phyloP scores from a whole-genome alignment of 2,113 vertebrate genomes.

The Ardeotis arabs region DNA sequence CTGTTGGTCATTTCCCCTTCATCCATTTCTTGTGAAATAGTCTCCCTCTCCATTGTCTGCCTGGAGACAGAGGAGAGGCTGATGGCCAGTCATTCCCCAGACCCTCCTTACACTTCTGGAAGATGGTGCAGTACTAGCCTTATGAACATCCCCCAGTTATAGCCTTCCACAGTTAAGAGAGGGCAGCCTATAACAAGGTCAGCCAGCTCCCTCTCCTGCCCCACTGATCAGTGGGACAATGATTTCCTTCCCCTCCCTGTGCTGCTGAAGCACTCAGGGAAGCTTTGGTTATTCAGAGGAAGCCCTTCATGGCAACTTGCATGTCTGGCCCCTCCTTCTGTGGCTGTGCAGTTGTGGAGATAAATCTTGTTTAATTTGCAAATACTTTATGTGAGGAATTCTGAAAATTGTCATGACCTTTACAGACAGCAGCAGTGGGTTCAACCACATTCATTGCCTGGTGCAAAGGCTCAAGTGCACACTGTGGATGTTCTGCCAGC shows the following conservation, averaged over 20 bases:
- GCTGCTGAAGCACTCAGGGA: not conserved
- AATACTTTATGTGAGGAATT: not conserved
- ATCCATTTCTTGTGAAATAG: not conserved
- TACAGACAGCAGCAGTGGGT: not conserved
- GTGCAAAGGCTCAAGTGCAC: rapidly evolving
- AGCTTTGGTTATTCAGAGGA: not conserved
- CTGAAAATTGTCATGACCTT: not conserved
- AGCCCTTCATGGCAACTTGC: not conserved
- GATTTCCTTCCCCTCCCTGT: not conserved
- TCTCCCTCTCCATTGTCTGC: not conserved
- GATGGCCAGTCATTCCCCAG: not conserved
- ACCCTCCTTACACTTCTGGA: not conserved
- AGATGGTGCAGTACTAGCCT: not conserved
- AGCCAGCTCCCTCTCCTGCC: not conserved
- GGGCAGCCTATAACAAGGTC: not conserved
- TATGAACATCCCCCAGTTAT: not conserved
- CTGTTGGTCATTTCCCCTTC: not conserved
- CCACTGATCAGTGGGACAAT: not conserved
- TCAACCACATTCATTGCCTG: rapidly evolving
- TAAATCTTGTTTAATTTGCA: not conserved
- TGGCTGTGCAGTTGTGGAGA: not conserved
- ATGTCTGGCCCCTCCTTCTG: not conserved
- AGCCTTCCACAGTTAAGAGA: not conserved
- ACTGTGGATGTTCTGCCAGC: not conserved
- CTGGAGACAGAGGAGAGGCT: not conserved